A percentile compares a stretch with the other conserved stretches of the same genome.
These are phyloP conservation scores for Chaetodon trifasciatus DNA, from an alignment of 2,797 vertebrate genomes.

Conservation along the genomic window DNA sequence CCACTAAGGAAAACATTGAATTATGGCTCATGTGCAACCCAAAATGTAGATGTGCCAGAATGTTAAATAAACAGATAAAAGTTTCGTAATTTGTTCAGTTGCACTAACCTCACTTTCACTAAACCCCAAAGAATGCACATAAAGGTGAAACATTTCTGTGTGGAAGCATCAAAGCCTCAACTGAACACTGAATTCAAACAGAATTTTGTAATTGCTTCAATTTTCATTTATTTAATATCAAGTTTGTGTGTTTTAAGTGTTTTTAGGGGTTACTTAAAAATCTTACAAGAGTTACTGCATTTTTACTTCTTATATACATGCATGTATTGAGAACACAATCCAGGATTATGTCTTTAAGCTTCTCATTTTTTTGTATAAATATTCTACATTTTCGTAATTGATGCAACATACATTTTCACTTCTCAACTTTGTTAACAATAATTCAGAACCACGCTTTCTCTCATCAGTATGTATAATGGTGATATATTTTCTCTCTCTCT, in stretches of 20 bases:
- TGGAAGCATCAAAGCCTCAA: not conserved
- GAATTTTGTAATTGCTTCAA: not conserved
- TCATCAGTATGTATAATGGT: constrained; percentile 58
- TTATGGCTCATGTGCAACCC: constrained; percentile 10
- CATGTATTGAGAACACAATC: not conserved
- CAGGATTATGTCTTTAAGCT: not conserved
- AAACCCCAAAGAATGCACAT: not conserved
- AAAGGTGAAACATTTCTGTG: too few species aligned
- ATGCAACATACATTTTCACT: constrained; percentile 18
- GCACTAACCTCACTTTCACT: not conserved
- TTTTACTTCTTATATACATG: not conserved
- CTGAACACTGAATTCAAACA: not conserved
- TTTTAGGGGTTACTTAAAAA: not conserved
- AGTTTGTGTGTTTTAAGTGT: not conserved
- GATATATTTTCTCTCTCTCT: constrained; percentile 58
- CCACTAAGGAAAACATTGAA: constrained; percentile 6
- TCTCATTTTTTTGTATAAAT: not conserved
- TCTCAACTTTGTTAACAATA: constrained; percentile 27
- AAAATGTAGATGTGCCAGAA: not conserved
- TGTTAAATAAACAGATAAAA: not conserved
- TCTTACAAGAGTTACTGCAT: not conserved
- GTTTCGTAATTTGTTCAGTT: not conserved
- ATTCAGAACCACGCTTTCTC: constrained; percentile 41
- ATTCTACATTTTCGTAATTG: not conserved
- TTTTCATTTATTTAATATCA: not conserved